Evolutionary conservation across 2,888 invertebrate species (phyloP).

Genomic region (Erynnis tages): DNA sequence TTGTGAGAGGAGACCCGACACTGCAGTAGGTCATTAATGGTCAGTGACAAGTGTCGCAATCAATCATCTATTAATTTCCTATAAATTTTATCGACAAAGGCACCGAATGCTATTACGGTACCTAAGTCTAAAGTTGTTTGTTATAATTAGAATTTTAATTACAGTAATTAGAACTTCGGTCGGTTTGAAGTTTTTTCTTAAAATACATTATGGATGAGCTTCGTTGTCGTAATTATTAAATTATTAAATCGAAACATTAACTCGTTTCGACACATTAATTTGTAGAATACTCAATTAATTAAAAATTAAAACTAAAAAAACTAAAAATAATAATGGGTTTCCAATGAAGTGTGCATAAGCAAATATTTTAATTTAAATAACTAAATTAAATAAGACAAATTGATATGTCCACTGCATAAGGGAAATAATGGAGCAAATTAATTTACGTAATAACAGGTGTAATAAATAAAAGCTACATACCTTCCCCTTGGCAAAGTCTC

Average conservation of each 20-base stretch:
- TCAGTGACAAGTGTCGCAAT: slow-evolving; percentile 9
- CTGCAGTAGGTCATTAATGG: too few species aligned
- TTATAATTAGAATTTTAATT: slow-evolving; percentile 18
- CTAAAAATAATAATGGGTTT: too few species aligned
- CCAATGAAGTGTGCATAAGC: too few species aligned
- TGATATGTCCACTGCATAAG: too few species aligned
- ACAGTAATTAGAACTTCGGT: slow-evolving; percentile 3
- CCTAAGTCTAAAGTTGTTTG: slow-evolving; percentile 34
- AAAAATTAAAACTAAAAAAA: too few species aligned
- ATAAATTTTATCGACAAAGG: slow-evolving; percentile 36
- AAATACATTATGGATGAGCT: slow-evolving; percentile 2
- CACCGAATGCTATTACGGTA: slow-evolving; percentile 37
- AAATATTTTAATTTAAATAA: too few species aligned
- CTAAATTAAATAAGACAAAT: too few species aligned
- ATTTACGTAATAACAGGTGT: slow-evolving; percentile 13
- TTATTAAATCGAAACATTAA: too few species aligned
- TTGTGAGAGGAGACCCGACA: too few species aligned
- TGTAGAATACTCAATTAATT: too few species aligned
- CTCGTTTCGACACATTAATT: too few species aligned
- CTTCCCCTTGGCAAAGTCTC: slow-evolving; percentile 31
- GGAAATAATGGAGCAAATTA: background rate
- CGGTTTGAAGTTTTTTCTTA: slow-evolving; percentile 18
- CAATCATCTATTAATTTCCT: slow-evolving; percentile 36
- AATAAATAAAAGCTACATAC: slow-evolving; percentile 27
- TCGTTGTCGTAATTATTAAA: too few species aligned